Conservation (phyloP, 2,797 vertebrate genomes). For the Semotilus atromaculatus region DNA sequence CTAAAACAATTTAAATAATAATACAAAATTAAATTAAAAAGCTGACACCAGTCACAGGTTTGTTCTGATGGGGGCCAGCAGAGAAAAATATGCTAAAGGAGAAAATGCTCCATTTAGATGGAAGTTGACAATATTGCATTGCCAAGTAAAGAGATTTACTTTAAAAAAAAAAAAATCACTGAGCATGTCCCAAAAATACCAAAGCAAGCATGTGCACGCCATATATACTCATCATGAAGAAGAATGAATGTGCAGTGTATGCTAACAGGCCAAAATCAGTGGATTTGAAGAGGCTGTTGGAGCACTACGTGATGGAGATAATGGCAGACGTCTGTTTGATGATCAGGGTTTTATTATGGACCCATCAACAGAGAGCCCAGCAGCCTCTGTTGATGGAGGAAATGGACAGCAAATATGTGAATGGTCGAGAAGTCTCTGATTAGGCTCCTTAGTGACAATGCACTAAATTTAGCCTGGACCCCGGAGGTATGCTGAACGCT, state of each 20-base stretch:
- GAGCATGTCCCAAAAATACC: too few relatives aligned
- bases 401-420: conserved; percentile 36
- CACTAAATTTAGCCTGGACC: conserved; percentile 39
- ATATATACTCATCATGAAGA: not conserved
- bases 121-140: not conserved
- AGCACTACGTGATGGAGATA: conserved; percentile 12
- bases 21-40: not conserved
- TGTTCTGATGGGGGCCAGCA: not conserved
- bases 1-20: not conserved
- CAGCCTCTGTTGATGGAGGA: conserved; percentile 36
- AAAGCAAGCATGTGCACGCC: not conserved
- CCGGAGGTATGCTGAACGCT: conserved; percentile 16
- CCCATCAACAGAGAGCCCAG: conserved; percentile 24
- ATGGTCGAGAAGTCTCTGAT: conserved; percentile 46
- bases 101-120: not conserved
- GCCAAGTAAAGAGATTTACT: not conserved
- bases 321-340: conserved; percentile 19
- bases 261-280: not conserved
- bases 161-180: not conserved
- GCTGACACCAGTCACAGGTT: not conserved
- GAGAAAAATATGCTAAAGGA: not conserved
- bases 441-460: conserved; percentile 38
- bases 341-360: conserved; percentile 11
- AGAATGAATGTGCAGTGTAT: conserved; percentile 1
- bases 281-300: conserved; percentile 23